phyloP scores from a whole-genome alignment of 1,140 invertebrate genomes.

The Drosophila chauvacae region DNA sequence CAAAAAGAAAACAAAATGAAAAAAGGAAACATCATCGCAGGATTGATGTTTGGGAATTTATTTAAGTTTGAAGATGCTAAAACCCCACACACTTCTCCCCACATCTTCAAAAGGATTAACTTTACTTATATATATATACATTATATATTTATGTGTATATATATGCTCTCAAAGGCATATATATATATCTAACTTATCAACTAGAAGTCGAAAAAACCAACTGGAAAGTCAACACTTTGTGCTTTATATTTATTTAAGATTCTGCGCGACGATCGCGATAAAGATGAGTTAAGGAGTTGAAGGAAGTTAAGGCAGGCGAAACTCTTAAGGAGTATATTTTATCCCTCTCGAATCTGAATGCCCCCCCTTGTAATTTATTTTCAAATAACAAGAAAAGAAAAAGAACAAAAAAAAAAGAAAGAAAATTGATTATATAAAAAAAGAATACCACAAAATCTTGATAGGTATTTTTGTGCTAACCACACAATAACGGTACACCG shows the following conservation, averaged over 20 bases:
- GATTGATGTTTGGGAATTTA: constrained; percentile 13
- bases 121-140: constrained; percentile 22
- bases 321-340: constrained; percentile 7
- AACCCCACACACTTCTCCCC: constrained; percentile 31
- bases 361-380: constrained; percentile 38
- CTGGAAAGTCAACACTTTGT: constrained; percentile 78
- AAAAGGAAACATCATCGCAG: constrained; percentile 8
- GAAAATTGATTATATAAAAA: constrained; percentile 3
- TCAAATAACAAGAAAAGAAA: constrained; percentile 27
- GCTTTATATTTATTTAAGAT: constrained; percentile 80
- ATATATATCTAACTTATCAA: constrained; percentile 13
- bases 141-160: constrained; percentile 24
- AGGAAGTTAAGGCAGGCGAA: constrained; percentile 8
- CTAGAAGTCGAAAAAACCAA: constrained; percentile 54
- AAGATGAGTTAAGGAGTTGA: constrained; percentile 1
- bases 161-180: constrained; percentile 24
- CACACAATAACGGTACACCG: constrained; percentile 66
- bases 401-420: neutral
- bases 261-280: constrained; percentile 29
- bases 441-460: constrained; percentile 30
- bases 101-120: constrained; percentile 25
- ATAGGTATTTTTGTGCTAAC: constrained; percentile 66
- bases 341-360: constrained; percentile 27
- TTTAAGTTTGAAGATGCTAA: constrained; percentile 29
- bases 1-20: neutral